Evolutionary conservation across 2,888 invertebrate species (phyloP).

Genomic region (Acrocyrtus sp.): DNA sequence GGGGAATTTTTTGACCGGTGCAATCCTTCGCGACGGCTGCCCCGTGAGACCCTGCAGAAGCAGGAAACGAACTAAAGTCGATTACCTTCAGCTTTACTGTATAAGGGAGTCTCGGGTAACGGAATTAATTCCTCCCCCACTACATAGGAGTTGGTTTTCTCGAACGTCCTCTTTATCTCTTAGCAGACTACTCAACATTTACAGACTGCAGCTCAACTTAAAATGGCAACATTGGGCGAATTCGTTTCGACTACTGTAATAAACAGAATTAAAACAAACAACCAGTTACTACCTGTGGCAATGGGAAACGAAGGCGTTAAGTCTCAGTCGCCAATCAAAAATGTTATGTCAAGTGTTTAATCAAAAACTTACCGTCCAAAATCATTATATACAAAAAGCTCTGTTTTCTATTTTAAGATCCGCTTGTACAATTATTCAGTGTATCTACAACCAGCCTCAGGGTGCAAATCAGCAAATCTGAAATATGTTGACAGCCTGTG

Average conservation of each 20-base stretch:
- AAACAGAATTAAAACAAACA: neutral
- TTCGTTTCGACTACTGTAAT: neutral
- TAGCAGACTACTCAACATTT: too few species aligned
- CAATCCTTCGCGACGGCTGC: conserved; percentile 42
- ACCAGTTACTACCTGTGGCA: neutral
- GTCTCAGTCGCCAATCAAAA: neutral
- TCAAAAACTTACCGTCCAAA: neutral
- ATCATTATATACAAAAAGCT: conserved; percentile 7
- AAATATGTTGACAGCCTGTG: too few species aligned
- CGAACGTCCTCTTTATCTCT: too few species aligned
- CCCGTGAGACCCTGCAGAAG: conserved; percentile 41
- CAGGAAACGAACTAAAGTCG: conserved; percentile 39
- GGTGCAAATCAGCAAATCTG: too few species aligned
- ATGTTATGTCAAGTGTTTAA: neutral
- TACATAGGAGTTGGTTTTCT: too few species aligned
- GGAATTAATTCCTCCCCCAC: conserved; percentile 7
- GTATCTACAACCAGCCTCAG: too few species aligned
- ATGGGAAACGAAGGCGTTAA: neutral
- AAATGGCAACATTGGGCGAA: neutral
- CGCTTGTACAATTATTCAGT: too few species aligned
- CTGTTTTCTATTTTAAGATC: too few species aligned
- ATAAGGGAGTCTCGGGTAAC: conserved; percentile 1
- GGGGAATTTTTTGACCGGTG: conserved; percentile 38
- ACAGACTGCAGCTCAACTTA: neutral
- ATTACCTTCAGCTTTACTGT: conserved; percentile 43